A percentile compares a stretch with the other conserved stretches of the same genome.
Evolutionary conservation across 2,113 vertebrate species (phyloP).

Genomic region (Isichthys henryi): DNA sequence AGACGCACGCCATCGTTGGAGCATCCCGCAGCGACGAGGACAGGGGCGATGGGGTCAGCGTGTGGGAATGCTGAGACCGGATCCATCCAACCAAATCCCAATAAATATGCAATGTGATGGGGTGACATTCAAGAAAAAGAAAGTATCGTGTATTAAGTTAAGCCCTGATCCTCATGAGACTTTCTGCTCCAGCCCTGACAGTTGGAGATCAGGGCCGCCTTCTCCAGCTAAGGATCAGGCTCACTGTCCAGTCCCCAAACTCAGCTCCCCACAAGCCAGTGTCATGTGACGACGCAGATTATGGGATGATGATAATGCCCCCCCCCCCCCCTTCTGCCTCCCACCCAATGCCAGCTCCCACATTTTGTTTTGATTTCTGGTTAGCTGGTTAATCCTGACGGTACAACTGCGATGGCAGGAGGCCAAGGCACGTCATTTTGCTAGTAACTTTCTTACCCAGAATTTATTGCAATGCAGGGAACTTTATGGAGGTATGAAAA

Average conservation of each 20-base stretch:
- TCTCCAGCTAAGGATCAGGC: constrained; percentile 51
- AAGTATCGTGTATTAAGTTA: constrained; percentile 39
- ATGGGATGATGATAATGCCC: neutral
- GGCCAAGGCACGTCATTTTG: neutral
- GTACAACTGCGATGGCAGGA: neutral
- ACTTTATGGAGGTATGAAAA: neutral
- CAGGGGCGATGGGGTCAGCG: neutral
- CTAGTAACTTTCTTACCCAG: neutral
- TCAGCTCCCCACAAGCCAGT: constrained; percentile 43
- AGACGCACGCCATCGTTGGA: neutral
- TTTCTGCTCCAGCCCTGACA: constrained; percentile 50
- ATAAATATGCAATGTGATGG: neutral
- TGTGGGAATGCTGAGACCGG: neutral
- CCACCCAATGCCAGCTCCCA: neutral
- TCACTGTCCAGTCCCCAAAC: constrained; percentile 46
- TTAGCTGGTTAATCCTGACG: neutral
- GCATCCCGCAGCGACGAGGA: neutral
- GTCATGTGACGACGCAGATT: neutral
- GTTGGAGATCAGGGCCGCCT: constrained; percentile 49
- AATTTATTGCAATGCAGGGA: neutral
- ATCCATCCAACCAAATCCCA: neutral
- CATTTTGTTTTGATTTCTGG: neutral
- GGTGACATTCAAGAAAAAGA: constrained; percentile 34
- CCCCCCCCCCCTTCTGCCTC: neutral
- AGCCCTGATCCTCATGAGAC: constrained; percentile 40